Percentiles rank a stretch among this genome's conserved stretches.
These are phyloP conservation scores for Idris sp. DNA, from an alignment of 1,140 invertebrate genomes.

Conservation along the genomic window DNA sequence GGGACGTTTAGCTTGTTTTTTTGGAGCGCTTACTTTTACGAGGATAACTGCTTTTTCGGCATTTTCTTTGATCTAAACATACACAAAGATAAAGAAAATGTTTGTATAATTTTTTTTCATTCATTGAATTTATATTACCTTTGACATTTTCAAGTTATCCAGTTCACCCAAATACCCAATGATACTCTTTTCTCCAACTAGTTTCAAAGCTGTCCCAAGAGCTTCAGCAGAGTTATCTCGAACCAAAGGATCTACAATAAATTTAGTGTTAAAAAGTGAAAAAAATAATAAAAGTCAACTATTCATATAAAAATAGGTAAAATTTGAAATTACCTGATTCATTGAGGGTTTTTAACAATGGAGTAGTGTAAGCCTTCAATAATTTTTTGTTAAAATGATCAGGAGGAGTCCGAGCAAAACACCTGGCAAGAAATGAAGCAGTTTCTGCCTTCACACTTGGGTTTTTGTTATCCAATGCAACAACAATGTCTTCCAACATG, in stretches of 20 bases:
- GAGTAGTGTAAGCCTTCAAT: conserved; percentile 89
- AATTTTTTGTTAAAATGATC: conserved; percentile 93
- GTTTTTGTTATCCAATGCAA: conserved; percentile 95
- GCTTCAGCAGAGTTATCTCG: conserved; percentile 92
- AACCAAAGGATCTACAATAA: conserved; percentile 84
- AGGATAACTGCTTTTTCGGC: conserved; percentile 93
- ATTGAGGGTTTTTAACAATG: conserved; percentile 90
- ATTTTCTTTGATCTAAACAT: conserved; percentile 93
- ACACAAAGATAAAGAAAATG: too few species aligned
- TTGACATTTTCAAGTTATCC: conserved; percentile 94
- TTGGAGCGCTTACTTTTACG: conserved; percentile 82
- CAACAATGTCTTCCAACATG: conserved; percentile 90
- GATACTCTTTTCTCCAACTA: conserved; percentile 94
- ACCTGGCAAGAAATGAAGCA: conserved; percentile 90
- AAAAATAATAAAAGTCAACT: background rate
- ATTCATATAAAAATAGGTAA: background rate
- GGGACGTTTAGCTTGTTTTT: conserved; percentile 79
- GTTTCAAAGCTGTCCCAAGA: conserved; percentile 95
- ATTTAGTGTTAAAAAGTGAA: too few species aligned
- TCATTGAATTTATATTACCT: conserved; percentile 77
- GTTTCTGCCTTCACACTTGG: conserved; percentile 96
- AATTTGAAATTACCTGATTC: conserved; percentile 82
- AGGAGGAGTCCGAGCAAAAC: conserved; percentile 88
- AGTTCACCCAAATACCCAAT: conserved; percentile 91
- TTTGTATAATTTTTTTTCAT: too few species aligned